Conservation (phyloP, 2,113 vertebrate genomes). For the human region DNA sequence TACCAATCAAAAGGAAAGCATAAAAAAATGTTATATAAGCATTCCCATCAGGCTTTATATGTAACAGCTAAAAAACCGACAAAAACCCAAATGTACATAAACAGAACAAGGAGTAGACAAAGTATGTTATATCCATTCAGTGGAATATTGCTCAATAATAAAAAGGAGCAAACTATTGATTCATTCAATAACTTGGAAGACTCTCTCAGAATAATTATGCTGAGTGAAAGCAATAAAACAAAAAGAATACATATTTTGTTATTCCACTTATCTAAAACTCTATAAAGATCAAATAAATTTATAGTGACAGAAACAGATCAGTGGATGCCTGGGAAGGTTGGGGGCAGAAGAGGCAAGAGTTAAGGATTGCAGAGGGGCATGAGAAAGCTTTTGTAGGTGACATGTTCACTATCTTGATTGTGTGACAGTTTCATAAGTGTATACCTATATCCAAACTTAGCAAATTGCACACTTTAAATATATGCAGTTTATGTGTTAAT, state of each 20-base stretch:
- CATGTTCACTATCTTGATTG: background rate
- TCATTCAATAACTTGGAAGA: background rate
- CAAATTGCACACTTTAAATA: background rate
- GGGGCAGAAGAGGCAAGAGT: background rate
- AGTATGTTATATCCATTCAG: background rate
- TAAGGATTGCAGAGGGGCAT: background rate
- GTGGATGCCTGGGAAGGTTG: background rate
- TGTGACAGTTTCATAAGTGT: background rate
- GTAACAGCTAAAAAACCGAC: background rate
- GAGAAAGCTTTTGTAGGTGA: background rate
- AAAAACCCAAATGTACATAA: background rate
- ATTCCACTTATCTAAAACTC: background rate
- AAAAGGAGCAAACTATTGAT: background rate
- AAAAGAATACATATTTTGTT: background rate
- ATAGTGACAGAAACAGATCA: background rate
- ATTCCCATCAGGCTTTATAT: background rate
- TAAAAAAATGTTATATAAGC: background rate
- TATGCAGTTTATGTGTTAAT: background rate
- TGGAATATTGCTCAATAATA: background rate
- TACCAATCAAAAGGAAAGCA: background rate
- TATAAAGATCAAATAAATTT: background rate
- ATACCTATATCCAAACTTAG: background rate
- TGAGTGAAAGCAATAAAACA: background rate
- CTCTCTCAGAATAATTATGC: background rate
- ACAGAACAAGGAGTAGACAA: background rate